Conservation (phyloP, 2,888 invertebrate genomes). For the Pristionchus japonicus region DNA sequence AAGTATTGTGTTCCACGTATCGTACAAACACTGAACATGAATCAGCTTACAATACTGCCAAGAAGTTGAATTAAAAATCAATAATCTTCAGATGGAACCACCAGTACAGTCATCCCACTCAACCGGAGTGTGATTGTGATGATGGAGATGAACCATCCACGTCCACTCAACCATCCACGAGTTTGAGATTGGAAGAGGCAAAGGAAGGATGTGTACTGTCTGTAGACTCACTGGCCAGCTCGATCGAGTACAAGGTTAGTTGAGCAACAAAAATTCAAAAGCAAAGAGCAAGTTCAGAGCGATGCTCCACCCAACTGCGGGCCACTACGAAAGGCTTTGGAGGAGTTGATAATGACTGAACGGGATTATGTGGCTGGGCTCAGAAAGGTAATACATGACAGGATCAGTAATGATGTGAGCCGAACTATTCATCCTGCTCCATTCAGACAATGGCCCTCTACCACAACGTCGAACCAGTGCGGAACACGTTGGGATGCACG, state of each 20-base stretch:
- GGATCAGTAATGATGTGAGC: too few relatives aligned
- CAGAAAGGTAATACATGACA: conserved; percentile 52
- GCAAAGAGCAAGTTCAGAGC: background rate
- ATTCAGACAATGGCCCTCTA: conserved; percentile 37
- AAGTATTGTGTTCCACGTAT: background rate
- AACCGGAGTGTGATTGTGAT: background rate
- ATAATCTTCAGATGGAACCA: background rate
- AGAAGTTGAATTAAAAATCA: too few relatives aligned
- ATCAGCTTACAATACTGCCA: too few relatives aligned
- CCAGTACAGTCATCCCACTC: conserved; percentile 4
- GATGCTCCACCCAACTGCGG: background rate
- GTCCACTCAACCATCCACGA: background rate
- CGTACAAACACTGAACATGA: background rate
- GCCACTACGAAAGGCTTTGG: conserved; percentile 50
- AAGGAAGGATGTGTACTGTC: background rate
- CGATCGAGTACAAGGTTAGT: background rate
- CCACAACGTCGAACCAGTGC: conserved; percentile 15
- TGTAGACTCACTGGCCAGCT: background rate
- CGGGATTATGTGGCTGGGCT: conserved; percentile 62
- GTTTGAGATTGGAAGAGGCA: background rate
- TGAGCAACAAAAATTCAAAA: background rate
- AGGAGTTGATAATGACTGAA: conserved; percentile 61
- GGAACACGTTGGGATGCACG: conserved; percentile 31
- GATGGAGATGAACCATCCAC: background rate
- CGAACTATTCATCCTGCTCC: too few relatives aligned